Conservation (phyloP, 1,140 invertebrate genomes). For the Sycophila sp. region DNA sequence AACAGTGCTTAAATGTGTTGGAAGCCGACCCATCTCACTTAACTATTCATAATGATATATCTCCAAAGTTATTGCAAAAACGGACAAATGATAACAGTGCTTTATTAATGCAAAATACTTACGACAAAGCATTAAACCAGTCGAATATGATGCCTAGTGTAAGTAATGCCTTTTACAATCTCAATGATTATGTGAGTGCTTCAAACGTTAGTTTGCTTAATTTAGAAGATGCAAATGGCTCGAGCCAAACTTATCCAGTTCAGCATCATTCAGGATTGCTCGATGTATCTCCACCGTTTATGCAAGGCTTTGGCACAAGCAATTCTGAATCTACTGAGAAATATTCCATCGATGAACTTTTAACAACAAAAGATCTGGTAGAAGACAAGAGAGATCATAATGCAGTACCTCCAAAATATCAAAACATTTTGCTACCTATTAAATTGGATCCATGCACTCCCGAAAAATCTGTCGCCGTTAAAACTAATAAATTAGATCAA, state of each 20-base stretch:
- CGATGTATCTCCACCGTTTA: slow-evolving; percentile 9
- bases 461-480: slow-evolving; percentile 25
- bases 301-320: not conserved
- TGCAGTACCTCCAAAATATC: slow-evolving; percentile 45
- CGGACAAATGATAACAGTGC: slow-evolving; percentile 50
- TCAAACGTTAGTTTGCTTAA: slow-evolving; percentile 52
- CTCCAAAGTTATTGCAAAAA: slow-evolving; percentile 53
- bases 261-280: not conserved
- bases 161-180: slow-evolving; percentile 72
- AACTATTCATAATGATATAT: slow-evolving; percentile 53
- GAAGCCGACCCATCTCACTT: slow-evolving; percentile 45
- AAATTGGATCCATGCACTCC: slow-evolving; percentile 45
- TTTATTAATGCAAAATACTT: slow-evolving; percentile 54
- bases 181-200: slow-evolving; percentile 72
- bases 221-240: slow-evolving; percentile 31
- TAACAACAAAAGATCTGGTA: slow-evolving; percentile 7
- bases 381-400: slow-evolving; percentile 22
- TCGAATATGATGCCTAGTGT: slow-evolving; percentile 65
- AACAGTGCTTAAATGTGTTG: slow-evolving; percentile 44
- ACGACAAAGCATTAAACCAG: slow-evolving; percentile 60
- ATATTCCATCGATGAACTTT: slow-evolving; percentile 25
- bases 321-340: not conserved
- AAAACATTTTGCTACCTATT: slow-evolving; percentile 57
- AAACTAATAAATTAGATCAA: slow-evolving; percentile 9
- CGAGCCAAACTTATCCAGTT: not conserved